phyloP scores from a whole-genome alignment of 1,140 invertebrate species.

The Scaptomyza hsui region DNA sequence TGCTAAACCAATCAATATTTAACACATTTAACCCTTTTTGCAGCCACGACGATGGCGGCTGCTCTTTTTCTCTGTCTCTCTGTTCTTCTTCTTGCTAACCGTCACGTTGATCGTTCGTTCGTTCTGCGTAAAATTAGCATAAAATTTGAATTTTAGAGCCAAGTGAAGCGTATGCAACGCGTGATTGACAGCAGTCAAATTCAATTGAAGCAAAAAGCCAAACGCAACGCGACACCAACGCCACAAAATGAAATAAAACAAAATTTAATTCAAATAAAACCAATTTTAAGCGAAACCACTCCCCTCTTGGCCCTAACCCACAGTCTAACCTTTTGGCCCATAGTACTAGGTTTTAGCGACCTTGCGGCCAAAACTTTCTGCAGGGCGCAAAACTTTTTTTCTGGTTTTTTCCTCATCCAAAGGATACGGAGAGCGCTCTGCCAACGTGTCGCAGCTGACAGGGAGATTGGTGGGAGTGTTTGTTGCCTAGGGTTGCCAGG shows the following conservation, averaged over 20 bases:
- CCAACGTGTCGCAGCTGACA: constrained; percentile 62
- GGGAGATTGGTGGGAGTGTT: background rate
- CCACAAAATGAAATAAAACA: constrained; percentile 74
- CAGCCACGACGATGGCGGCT: constrained; percentile 7
- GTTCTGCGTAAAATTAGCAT: constrained; percentile 78
- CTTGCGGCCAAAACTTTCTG: constrained; percentile 67
- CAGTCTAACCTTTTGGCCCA: constrained; percentile 50
- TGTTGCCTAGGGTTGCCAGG: constrained; percentile 22
- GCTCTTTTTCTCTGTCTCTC: background rate
- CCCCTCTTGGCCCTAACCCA: background rate
- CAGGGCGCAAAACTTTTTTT: constrained; percentile 53
- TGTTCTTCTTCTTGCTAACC: background rate
- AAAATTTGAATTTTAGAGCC: constrained; percentile 82
- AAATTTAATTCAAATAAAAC: constrained; percentile 82
- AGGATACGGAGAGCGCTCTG: constrained; percentile 48
- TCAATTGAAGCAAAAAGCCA: constrained; percentile 72
- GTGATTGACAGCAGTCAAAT: constrained; percentile 82
- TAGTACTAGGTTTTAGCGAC: constrained; percentile 54
- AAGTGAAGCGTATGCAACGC: constrained; percentile 79
- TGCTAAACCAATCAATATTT: constrained; percentile 78
- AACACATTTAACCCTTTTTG: constrained; percentile 76
- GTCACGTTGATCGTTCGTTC: constrained; percentile 64
- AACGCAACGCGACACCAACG: constrained; percentile 27
- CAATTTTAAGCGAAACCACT: constrained; percentile 52
- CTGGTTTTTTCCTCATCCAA: constrained; percentile 37